These are phyloP conservation scores for Steinernema scapterisci DNA, from an alignment of 2,888 invertebrate genomes.

Conservation along the genomic window DNA sequence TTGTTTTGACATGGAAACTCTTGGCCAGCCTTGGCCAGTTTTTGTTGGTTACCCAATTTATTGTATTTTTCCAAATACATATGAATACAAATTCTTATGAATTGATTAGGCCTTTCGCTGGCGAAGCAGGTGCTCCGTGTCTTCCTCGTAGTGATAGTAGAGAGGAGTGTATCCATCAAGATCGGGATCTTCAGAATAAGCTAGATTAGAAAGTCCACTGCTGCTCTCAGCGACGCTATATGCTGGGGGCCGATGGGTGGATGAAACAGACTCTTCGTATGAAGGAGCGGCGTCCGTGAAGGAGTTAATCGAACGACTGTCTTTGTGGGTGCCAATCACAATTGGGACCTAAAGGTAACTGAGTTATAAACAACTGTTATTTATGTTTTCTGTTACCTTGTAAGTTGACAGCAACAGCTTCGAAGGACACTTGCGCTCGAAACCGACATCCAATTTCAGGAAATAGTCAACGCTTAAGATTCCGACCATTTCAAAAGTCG, in stretches of 20 bases:
- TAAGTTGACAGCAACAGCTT: background rate
- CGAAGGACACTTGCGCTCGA: constrained; percentile 4
- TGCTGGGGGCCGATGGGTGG: background rate
- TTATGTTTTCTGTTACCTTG: no score
- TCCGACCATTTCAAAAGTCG: constrained; percentile 33
- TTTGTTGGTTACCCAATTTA: no score
- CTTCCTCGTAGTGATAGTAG: background rate
- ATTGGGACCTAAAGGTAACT: background rate
- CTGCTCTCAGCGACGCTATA: background rate
- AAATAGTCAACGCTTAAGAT: constrained; percentile 37
- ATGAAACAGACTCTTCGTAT: background rate
- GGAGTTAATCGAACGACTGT: no score
- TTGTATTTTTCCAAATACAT: no score
- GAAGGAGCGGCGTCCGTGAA: no score
- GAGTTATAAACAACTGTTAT: no score
- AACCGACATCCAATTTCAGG: constrained; percentile 35
- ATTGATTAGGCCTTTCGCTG: background rate
- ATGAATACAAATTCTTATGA: no score
- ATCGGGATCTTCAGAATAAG: background rate
- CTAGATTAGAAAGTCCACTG: background rate
- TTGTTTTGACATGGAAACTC: no score
- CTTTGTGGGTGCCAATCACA: background rate
- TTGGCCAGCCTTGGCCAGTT: no score
- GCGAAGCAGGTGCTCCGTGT: background rate
- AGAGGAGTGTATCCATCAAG: background rate